phyloP scores from a whole-genome alignment of 2,888 invertebrate species.

The Drosophila macrospina region DNA sequence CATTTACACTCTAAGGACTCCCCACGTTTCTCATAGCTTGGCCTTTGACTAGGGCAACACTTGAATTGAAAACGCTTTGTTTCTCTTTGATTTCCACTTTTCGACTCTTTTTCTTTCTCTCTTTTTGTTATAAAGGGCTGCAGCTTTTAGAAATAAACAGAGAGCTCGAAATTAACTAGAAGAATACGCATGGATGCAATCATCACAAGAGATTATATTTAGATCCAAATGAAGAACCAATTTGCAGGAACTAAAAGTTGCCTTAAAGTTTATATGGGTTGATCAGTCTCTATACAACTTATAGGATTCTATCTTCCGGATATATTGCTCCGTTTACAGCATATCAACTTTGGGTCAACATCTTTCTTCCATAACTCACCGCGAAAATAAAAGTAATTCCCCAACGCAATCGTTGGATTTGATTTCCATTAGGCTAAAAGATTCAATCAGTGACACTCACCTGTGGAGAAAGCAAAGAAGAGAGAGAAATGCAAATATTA shows the following conservation, averaged over 20 bases:
- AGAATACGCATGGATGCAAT: neutral
- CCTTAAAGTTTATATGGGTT: no score
- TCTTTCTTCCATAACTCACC: no score
- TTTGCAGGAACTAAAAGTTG: no score
- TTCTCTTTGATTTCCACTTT: conserved; percentile 5
- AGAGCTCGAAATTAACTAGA: neutral
- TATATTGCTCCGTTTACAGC: no score
- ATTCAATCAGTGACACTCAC: conserved; percentile 54
- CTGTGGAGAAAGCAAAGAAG: conserved; percentile 42
- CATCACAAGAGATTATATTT: no score
- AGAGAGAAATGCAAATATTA: conserved; percentile 34
- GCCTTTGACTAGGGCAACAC: conserved; percentile 12
- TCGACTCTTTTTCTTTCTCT: neutral
- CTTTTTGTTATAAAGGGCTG: neutral
- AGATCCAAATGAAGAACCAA: no score
- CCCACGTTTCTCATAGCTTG: conserved; percentile 29
- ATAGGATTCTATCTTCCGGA: no score
- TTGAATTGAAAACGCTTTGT: conserved; percentile 15
- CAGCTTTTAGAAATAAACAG: neutral
- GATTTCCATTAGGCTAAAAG: conserved; percentile 17
- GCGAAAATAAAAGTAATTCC: conserved; percentile 7
- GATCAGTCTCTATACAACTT: no score
- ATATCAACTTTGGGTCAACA: no score
- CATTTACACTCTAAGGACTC: neutral
- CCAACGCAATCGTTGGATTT: conserved; percentile 1